Evolutionary conservation across 2,113 vertebrate genomes (phyloP), one percentile per base, ranked within the genome.

Genomic region (Hirundichthys speculiger): DNA sequence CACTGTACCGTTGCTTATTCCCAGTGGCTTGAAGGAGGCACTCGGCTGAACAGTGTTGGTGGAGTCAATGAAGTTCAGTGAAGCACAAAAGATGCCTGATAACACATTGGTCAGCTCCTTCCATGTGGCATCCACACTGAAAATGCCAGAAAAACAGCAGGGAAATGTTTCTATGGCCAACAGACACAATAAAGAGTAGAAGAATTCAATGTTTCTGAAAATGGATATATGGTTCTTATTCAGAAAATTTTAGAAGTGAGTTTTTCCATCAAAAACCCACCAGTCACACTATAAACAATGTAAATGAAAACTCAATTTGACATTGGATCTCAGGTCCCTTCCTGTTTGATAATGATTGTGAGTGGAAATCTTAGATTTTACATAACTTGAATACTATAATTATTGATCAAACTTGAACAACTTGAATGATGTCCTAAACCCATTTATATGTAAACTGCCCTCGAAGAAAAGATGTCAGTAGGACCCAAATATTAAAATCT

Each of bases 11-110:
- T 99, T 99, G 60, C 93, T 91, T 68, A 97, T 77, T 9, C 98
- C 98, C 74, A 99, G 86, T 0, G 98, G 96, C 86, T 98, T 99
- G 92, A 99, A 99, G 74, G 98, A 98, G 1, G 98, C 96, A 0
- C 94, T 99, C 49, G 98, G 98, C 69, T 92, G 94, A 43, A 99
- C 95, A 0, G 95, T 99, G 91, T 99, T 99, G 86, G 96, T 99
- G 0, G 95, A 96, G 83, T 99, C 98, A 51, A 99, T 99, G 90
- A 99, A 99, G 90, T 99, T 99, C 61, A 99, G 91, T 20, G 98
- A 99, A 40, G 98, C 97, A 48, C 97, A 99, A 90, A 99, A 99
- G 91, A 98, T 98, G 55, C 98, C 97, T 0, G 97, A 99, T 64
- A 99, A 91, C 72, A 98, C 94, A 25, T 98, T 99, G 34, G 96